Conservation (phyloP, 2,888 invertebrate genomes). For the Ophioninae sp. region DNA sequence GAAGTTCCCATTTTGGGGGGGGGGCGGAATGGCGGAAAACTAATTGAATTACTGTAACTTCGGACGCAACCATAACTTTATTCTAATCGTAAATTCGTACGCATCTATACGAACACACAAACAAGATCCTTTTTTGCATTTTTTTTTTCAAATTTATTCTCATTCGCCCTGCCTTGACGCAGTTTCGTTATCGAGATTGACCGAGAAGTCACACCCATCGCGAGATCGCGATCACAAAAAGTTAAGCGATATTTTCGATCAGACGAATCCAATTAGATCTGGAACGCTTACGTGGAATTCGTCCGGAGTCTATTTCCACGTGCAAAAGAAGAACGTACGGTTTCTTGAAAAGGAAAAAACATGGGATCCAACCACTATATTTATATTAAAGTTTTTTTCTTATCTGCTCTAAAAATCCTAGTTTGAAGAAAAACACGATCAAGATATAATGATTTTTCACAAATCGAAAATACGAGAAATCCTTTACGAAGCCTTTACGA, state of each 20-base stretch:
- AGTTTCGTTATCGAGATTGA: conserved; percentile 50
- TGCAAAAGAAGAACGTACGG: not conserved
- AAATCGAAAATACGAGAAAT: no score
- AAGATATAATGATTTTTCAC: no score
- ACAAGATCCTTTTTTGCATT: not conserved
- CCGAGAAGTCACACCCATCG: conserved; percentile 40
- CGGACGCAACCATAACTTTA: conserved; percentile 66
- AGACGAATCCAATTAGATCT: conserved; percentile 33
- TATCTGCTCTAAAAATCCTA: no score
- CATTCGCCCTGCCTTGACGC: conserved; percentile 15
- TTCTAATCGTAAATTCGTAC: conserved; percentile 62
- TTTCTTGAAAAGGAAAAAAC: no score
- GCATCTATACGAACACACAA: conserved; percentile 47
- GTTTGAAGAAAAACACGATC: no score
- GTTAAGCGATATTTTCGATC: conserved; percentile 28
- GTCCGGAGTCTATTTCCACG: conserved; percentile 34
- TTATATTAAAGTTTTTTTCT: not conserved
- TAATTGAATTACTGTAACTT: conserved; percentile 65
- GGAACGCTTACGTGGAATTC: conserved; percentile 5
- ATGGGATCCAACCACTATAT: not conserved
- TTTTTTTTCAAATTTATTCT: conserved; percentile 24
- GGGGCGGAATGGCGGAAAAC: conserved; percentile 63
- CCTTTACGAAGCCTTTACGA: no score
- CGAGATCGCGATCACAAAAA: conserved; percentile 46
- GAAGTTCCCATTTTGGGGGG: conserved; percentile 24